Conservation (phyloP, 2,113 vertebrate species). For the Hydrochoerus hydrochaeris region DNA sequence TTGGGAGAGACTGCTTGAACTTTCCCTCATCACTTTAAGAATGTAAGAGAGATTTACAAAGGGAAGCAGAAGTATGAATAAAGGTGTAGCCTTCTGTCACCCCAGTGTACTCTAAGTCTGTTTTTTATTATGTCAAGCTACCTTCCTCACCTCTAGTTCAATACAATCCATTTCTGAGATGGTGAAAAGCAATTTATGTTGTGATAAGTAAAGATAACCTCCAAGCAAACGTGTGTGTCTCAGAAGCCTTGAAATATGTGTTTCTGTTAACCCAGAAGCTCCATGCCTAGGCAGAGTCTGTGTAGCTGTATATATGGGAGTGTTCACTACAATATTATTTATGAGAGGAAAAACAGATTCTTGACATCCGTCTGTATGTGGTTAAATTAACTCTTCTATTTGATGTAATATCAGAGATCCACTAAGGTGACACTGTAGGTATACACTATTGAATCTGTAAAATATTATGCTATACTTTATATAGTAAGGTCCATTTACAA, state of each 20-base stretch:
- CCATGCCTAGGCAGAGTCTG: not conserved
- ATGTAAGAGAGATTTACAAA: not conserved
- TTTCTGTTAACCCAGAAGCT: not conserved
- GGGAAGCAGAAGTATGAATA: not conserved
- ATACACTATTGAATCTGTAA: slow-evolving; percentile 14
- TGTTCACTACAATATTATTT: not conserved
- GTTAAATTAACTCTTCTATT: slow-evolving; percentile 1
- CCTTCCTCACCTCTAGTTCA: not conserved
- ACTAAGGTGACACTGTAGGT: slow-evolving; percentile 11
- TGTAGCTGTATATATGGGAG: not conserved
- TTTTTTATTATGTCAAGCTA: not conserved
- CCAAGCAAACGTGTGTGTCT: not conserved
- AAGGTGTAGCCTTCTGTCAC: not conserved
- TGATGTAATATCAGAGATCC: not conserved
- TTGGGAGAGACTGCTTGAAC: not conserved
- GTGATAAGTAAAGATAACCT: not conserved
- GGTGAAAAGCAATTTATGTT: slow-evolving; percentile 25
- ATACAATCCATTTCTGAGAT: not conserved
- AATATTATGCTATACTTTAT: not conserved
- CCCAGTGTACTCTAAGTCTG: not conserved
- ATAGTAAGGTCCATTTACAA: not conserved
- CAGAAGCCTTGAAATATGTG: not conserved
- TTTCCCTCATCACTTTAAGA: not conserved
- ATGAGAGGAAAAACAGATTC: not conserved
- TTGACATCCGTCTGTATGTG: not conserved